A percentile compares a stretch with the other conserved stretches of the same genome.
Evolutionary conservation across 2,113 vertebrate genomes (phyloP).

Genomic region (Crotalus helleri): DNA sequence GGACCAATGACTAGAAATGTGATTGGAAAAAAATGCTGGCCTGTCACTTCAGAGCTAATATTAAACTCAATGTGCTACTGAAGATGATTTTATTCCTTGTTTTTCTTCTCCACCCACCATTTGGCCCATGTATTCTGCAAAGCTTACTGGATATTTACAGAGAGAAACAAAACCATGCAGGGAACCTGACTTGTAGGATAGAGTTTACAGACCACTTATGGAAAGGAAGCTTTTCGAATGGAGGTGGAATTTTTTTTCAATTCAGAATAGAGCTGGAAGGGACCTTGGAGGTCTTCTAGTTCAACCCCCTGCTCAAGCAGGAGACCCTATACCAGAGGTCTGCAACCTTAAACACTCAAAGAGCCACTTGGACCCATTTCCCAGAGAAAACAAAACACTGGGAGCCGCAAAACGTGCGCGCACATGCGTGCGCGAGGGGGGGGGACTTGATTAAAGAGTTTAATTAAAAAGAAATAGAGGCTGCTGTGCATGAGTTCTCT

Average conservation of each 20-base stretch:
- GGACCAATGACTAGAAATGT: neutral
- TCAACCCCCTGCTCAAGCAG: no score
- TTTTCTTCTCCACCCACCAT: neutral
- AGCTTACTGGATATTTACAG: neutral
- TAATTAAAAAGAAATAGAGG: no score
- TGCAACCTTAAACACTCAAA: no score
- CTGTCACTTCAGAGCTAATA: neutral
- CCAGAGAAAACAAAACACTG: no score
- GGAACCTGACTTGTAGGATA: neutral
- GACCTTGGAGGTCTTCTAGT: no score
- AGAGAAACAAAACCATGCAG: neutral
- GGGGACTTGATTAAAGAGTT: no score
- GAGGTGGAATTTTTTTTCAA: neutral
- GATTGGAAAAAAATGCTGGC: neutral
- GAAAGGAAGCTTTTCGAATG: neutral
- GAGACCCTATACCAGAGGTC: no score
- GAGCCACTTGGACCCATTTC: no score
- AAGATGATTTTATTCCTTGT: neutral
- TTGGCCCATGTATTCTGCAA: neutral
- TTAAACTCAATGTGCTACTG: neutral
- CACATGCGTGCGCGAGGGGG: no score
- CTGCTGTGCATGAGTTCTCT: no score
- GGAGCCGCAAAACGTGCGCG: no score
- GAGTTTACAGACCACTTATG: neutral
- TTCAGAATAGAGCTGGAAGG: no score